Percentiles rank a stretch among this genome's conserved stretches.
phyloP scores from a whole-genome alignment of 2,113 vertebrate genomes.

The Cygnus atratus region DNA sequence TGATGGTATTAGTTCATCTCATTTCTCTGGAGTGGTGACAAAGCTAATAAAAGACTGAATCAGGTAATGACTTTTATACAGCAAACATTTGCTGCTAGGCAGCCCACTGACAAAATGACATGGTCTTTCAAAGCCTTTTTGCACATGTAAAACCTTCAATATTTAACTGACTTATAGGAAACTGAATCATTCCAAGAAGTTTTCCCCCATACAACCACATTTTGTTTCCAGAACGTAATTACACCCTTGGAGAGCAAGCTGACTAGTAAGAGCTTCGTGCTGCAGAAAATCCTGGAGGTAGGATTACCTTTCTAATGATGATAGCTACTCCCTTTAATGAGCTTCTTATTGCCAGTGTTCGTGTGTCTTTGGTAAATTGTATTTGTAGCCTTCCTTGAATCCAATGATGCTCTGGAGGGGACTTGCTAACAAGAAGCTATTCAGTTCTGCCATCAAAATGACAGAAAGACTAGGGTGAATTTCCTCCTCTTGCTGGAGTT shows the following conservation, averaged over 20 bases:
- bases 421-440: not conserved
- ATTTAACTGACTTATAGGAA: not conserved
- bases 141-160: not conserved
- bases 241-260: not conserved
- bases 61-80: slow-evolving; percentile 19
- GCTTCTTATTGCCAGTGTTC: not conserved
- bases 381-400: not conserved
- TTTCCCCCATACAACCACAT: not conserved
- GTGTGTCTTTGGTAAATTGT: slow-evolving; percentile 12
- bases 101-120: not conserved
- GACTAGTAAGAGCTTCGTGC: slow-evolving; percentile 14
- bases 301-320: slow-evolving; percentile 12
- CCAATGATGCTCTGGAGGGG: not conserved
- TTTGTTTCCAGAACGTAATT: slow-evolving; percentile 45
- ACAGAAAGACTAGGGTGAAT: not conserved
- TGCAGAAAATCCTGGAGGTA: slow-evolving; percentile 25
- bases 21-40: slow-evolving; percentile 8
- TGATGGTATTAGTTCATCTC: not conserved
- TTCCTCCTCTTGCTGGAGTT: not conserved
- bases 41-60: slow-evolving; percentile 30
- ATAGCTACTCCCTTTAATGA: slow-evolving; percentile 15
- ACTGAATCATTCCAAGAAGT: not conserved
- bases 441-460: not conserved
- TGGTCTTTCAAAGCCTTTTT: slow-evolving; percentile 24
- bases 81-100: not conserved